Evolutionary conservation across 2,888 invertebrate species (phyloP).

Genomic region (Octodonta nipae): DNA sequence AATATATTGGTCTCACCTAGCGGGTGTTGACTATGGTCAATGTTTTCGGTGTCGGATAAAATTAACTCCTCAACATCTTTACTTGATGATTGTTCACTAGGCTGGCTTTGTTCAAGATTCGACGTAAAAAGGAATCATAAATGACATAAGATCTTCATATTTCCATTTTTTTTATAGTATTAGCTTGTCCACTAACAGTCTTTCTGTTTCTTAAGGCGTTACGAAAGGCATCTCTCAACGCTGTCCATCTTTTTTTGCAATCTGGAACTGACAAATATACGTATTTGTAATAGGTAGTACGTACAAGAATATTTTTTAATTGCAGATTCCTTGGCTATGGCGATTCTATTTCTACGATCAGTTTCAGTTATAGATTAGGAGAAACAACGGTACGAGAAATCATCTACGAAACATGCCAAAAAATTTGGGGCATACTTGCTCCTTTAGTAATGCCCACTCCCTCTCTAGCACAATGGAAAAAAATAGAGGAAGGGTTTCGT

Average conservation of each 20-base stretch:
- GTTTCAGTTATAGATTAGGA: slow-evolving; percentile 10
- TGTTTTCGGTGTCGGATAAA: neutral
- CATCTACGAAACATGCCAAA: slow-evolving; percentile 10
- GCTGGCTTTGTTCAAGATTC: too few species aligned
- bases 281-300: neutral
- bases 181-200: slow-evolving; percentile 8
- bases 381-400: slow-evolving; percentile 12
- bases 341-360: slow-evolving; percentile 9
- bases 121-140: slow-evolving; percentile 10
- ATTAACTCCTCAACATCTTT: neutral
- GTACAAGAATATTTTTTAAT: neutral
- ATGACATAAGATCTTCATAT: slow-evolving; percentile 11
- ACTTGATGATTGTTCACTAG: slow-evolving; percentile 3
- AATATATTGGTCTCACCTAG: neutral
- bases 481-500: slow-evolving; percentile 9
- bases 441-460: slow-evolving; percentile 12
- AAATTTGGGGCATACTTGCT: slow-evolving; percentile 9
- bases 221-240: slow-evolving; percentile 9
- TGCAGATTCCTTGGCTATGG: slow-evolving; percentile 9
- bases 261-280: slow-evolving; percentile 8
- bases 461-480: slow-evolving; percentile 10
- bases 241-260: slow-evolving; percentile 12
- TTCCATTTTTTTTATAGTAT: slow-evolving; percentile 10
- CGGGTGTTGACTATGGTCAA: slow-evolving; percentile 3
- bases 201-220: slow-evolving; percentile 8